These are phyloP conservation scores for Pseudoips prasinana DNA, from an alignment of 2,888 invertebrate genomes.

Conservation along the genomic window DNA sequence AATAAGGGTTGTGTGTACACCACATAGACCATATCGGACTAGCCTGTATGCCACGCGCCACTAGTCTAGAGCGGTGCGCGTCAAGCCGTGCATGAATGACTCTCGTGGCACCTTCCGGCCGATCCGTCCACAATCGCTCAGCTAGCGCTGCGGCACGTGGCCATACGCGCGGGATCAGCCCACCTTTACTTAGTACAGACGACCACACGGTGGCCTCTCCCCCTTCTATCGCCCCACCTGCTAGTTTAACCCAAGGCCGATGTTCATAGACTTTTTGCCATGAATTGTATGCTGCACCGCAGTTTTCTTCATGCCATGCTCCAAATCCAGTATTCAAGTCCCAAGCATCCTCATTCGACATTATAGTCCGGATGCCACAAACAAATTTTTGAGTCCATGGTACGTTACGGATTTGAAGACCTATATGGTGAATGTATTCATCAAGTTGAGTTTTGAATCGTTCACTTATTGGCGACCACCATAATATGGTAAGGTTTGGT, in stretches of 20 bases:
- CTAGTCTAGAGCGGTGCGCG: constrained; percentile 84
- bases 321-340: constrained; percentile 94
- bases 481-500: constrained; percentile 84
- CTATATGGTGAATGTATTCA: too few relatives aligned
- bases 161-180: constrained; percentile 91
- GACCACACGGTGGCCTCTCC: constrained; percentile 93
- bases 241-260: constrained; percentile 85
- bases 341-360: constrained; percentile 94
- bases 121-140: constrained; percentile 89
- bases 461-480: constrained; percentile 89
- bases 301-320: constrained; percentile 92
- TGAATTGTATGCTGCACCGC: constrained; percentile 92
- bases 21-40: constrained; percentile 90
- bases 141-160: constrained; percentile 91
- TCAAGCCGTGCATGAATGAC: constrained; percentile 86
- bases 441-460: too few relatives aligned
- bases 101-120: constrained; percentile 73
- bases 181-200: constrained; percentile 88
- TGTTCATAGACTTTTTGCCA: constrained; percentile 95
- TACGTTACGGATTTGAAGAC: constrained; percentile 70
- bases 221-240: constrained; percentile 84
- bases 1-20: constrained; percentile 89
- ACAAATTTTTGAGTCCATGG: constrained; percentile 91
- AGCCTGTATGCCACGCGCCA: constrained; percentile 83
- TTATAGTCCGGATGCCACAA: constrained; percentile 89